These are phyloP conservation scores for Penaeus vannamei DNA, from an alignment of 1,140 invertebrate genomes.

Conservation along the genomic window DNA sequence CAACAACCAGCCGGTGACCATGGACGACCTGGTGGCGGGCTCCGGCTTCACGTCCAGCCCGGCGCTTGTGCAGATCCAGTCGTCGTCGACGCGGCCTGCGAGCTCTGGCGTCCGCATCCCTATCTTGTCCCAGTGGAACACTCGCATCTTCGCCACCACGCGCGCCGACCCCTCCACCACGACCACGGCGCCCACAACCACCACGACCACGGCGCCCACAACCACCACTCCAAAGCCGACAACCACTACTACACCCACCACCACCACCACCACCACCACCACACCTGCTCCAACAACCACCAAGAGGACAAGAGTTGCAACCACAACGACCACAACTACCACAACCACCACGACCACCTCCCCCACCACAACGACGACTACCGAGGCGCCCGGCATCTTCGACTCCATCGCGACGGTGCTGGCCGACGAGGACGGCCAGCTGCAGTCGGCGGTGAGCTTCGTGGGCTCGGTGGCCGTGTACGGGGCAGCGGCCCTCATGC, in stretches of 20 bases:
- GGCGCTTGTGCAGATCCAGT: no score
- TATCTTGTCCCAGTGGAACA: no score
- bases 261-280: constrained; percentile 32
- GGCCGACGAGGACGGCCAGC: constrained; percentile 30
- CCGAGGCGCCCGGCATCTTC: constrained; percentile 31
- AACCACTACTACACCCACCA: constrained; percentile 31
- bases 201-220: constrained; percentile 13
- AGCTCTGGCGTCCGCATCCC: no score
- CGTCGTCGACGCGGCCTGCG: no score
- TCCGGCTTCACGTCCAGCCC: no score
- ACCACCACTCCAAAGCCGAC: constrained; percentile 1
- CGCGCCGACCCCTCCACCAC: not conserved
- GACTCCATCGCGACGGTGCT: constrained; percentile 30
- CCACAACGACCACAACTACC: constrained; percentile 35
- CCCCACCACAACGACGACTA: constrained; percentile 43
- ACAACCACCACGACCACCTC: constrained; percentile 23
- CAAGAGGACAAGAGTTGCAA: not conserved
- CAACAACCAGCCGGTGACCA: no score
- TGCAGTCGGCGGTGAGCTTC: constrained; percentile 45
- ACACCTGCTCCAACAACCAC: not conserved
- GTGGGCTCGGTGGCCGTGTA: constrained; percentile 62
- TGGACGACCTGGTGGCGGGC: no score
- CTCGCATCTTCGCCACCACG: not conserved
- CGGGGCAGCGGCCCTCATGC: constrained; percentile 64
- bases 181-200: constrained; percentile 7